phyloP scores from a whole-genome alignment of 1,140 invertebrate species.

The Ylistrum balloti region DNA sequence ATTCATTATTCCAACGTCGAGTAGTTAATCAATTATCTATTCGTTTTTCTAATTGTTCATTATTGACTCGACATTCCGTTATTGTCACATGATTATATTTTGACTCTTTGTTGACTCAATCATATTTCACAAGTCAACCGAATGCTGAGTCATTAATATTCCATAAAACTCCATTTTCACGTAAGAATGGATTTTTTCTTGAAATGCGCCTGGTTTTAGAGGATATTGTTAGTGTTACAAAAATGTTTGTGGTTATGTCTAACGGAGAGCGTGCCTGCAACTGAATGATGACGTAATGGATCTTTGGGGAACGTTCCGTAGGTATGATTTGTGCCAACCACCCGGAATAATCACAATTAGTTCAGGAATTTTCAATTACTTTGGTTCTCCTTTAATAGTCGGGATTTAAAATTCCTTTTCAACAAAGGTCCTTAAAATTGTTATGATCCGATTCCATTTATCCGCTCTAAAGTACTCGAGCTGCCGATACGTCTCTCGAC shows the following conservation, averaged over 20 bases:
- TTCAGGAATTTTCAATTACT: neutral
- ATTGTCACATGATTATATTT: no score
- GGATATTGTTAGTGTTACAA: no score
- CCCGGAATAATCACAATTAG: neutral
- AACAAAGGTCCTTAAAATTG: neutral
- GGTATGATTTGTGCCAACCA: neutral
- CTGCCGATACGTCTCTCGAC: no score
- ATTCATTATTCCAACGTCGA: neutral
- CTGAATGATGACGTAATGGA: neutral
- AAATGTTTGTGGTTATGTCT: neutral
- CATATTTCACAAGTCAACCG: no score
- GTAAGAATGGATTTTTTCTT: no score
- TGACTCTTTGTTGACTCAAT: neutral
- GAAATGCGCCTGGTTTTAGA: no score
- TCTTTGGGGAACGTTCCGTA: neutral
- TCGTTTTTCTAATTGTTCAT: no score
- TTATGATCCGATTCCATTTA: no score
- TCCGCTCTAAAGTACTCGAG: no score
- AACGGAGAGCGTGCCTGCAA: neutral
- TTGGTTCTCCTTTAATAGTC: neutral
- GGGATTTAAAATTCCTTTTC: neutral
- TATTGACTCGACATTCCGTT: no score
- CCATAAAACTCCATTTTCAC: no score
- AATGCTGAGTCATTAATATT: no score
- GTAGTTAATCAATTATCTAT: neutral